Base-by-base conservation (phyloP, 2,113 vertebrate genomes). In the human region DNA sequence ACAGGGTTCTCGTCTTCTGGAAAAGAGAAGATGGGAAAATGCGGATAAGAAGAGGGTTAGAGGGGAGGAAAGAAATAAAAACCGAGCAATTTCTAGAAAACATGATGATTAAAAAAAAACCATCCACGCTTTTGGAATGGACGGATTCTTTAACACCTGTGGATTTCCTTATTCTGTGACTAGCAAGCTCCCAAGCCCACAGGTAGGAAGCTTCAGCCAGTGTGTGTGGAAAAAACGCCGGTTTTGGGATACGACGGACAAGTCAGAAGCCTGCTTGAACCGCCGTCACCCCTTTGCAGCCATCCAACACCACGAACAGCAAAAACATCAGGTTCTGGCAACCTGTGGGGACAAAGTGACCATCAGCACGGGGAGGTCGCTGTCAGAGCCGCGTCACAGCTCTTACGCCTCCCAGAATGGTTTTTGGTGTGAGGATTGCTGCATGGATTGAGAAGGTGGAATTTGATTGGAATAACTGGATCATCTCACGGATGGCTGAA, bases 391-490 rank as follows among this genome's bases (percentile, higher is more conserved):
- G 9, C 50, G 12, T 32, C 22, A 32, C 1, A 6, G 25, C 59
- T 35, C 3, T 0, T 0, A 3, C 1, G 43, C 76, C 82, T 93
- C 57, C 12, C 78, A 57, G 86, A 35, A 38, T 5, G 45, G 57
- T 30, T 55, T 93, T 35, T 1, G 68, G 27, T 0, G 4, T 22
- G 5, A 0, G 0, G 25, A 38, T n/a, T 18, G 64, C 80, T 13
- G 16, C 0, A 0, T 32, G 1, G 0, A 5, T 5, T 16, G 22
- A 89, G 2, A 66, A 17, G 0, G 8, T 52, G 45, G 3, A 10
- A 30, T 64, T 59, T 30, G 35, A 70, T 25, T 5, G 70, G 76
- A 70, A n/a, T 43, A 11, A 40, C 17, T 8, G 72, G 30, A 3
- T 52, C 32, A 30, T 72, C 52, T 96, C 12, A 30, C 13, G 84